Conservation (phyloP, 2,113 vertebrate genomes). For the Dicrurus megarhynchus region DNA sequence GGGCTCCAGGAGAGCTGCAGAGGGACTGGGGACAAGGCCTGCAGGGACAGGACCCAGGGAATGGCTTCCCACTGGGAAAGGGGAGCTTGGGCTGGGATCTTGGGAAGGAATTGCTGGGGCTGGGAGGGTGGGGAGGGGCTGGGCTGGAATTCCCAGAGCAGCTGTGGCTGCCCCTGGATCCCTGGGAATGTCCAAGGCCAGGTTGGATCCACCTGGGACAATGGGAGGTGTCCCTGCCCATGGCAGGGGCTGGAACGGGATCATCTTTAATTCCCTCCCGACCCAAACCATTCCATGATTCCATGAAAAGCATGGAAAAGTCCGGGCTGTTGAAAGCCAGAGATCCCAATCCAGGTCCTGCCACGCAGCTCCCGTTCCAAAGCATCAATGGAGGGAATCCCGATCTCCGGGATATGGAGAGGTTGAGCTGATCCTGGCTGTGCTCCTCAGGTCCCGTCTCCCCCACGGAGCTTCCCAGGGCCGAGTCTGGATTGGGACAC, state of each 20-base stretch:
- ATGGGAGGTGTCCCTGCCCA: rapidly evolving
- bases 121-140: background rate
- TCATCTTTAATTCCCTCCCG: background rate
- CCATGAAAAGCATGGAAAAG: background rate
- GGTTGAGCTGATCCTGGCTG: rapidly evolving
- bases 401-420: rapidly evolving
- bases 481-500: rapidly evolving
- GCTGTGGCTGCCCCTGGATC: background rate
- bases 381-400: rapidly evolving
- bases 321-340: rapidly evolving
- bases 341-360: background rate
- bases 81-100: no score
- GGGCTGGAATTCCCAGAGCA: background rate
- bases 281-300: background rate
- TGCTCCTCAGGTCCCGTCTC: background rate
- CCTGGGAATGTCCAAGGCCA: background rate
- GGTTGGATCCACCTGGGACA: rapidly evolving
- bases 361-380: background rate
- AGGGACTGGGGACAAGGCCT: no score
- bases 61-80: no score
- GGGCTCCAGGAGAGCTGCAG: no score
- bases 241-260: rapidly evolving
- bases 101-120: no score
- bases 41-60: no score
- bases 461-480: background rate